Evolutionary conservation across 2,113 vertebrate genomes (phyloP).

Genomic region (Xenotilapia longispinis): DNA sequence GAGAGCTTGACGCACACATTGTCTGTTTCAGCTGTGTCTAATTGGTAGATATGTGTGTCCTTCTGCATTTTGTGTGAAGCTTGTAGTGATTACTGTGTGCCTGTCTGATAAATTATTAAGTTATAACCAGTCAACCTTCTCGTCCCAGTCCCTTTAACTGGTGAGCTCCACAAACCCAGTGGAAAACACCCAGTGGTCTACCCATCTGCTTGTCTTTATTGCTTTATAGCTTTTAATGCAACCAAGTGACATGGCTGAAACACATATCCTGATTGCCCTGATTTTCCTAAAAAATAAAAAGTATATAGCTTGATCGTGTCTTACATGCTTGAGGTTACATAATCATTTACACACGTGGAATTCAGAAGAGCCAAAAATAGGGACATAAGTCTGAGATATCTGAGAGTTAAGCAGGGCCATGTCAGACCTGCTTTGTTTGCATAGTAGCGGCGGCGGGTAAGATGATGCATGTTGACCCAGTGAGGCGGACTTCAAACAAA

Average conservation of each 20-base stretch:
- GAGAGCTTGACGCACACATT: background rate
- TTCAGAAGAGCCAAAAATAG: background rate
- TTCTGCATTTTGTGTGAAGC: background rate
- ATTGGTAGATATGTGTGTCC: background rate
- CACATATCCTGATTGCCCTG: background rate
- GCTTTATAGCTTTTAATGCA: background rate
- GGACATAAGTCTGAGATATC: background rate
- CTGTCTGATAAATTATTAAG: background rate
- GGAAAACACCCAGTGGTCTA: background rate
- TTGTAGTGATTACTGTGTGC: background rate
- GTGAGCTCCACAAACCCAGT: background rate
- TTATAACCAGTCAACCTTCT: background rate
- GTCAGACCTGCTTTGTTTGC: background rate
- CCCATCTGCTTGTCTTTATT: background rate
- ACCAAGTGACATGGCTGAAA: background rate
- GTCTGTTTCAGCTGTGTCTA: background rate
- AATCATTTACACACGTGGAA: accelerated
- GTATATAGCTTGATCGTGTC: background rate
- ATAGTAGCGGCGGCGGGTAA: background rate
- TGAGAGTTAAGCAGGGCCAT: background rate
- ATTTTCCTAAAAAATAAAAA: background rate
- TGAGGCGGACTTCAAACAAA: background rate
- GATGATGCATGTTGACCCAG: background rate
- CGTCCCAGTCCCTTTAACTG: background rate
- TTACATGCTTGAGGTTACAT: background rate